phyloP scores from a whole-genome alignment of 2,888 invertebrate species.

The Gibbula magus region DNA sequence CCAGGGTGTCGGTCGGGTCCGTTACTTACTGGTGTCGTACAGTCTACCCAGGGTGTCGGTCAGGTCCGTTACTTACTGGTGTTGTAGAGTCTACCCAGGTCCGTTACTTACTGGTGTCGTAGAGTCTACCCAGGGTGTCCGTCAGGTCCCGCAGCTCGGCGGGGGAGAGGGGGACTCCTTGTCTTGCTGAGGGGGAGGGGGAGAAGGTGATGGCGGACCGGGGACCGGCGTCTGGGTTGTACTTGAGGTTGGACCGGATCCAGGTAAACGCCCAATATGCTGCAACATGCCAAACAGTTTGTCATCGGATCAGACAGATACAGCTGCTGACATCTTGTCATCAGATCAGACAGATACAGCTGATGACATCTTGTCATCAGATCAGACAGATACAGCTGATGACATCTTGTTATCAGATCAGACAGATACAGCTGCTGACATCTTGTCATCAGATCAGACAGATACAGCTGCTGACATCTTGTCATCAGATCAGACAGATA shows the following conservation, averaged over 20 bases:
- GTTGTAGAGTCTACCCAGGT: conserved; percentile 40
- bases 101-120: conserved; percentile 46
- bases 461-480: too few relatives aligned
- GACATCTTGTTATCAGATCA: too few relatives aligned
- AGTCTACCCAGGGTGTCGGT: neutral
- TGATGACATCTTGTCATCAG: too few relatives aligned
- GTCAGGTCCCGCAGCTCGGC: conserved; percentile 45
- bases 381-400: too few relatives aligned
- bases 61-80: conserved; percentile 22
- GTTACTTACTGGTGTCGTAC: too few relatives aligned
- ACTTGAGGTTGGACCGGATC: conserved; percentile 25
- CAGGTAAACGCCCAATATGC: conserved; percentile 25
- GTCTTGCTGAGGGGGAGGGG: neutral
- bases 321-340: too few relatives aligned
- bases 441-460: too few relatives aligned
- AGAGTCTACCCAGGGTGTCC: conserved; percentile 44
- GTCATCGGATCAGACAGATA: too few relatives aligned
- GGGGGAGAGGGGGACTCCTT: conserved; percentile 37
- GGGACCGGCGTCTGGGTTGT: conserved; percentile 32
- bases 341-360: too few relatives aligned
- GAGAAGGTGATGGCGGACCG: conserved; percentile 32
- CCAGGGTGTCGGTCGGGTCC: too few relatives aligned
- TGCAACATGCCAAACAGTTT: neutral
- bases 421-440: too few relatives aligned
- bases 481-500: too few relatives aligned